A percentile compares a stretch with the other conserved stretches of the same genome.
phyloP scores from a whole-genome alignment of 2,113 vertebrate species.

The Herpailurus yagouaroundi region DNA sequence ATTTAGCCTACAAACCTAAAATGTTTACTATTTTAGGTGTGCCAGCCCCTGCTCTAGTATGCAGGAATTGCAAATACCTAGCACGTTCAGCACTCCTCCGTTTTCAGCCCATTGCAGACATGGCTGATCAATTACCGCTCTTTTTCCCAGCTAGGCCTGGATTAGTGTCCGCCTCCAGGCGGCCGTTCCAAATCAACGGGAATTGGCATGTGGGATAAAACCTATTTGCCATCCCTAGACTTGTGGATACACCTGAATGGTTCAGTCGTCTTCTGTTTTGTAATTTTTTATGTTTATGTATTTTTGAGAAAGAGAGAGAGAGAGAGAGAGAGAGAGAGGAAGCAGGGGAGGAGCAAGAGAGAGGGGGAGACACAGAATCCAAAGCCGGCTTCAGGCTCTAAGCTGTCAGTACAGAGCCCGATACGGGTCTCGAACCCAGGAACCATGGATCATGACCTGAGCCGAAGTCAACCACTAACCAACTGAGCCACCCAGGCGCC shows the following conservation, averaged over 20 bases:
- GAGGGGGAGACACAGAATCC: too few relatives aligned
- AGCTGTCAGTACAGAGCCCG: too few relatives aligned
- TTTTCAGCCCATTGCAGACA: not conserved
- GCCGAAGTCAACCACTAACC: too few relatives aligned
- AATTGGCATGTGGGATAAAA: not conserved
- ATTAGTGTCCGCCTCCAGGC: not conserved
- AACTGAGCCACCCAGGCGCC: too few relatives aligned
- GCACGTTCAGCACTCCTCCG: accelerated
- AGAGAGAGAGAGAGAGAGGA: too few relatives aligned
- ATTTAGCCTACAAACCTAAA: not conserved
- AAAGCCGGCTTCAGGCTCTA: too few relatives aligned
- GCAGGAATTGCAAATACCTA: not conserved
- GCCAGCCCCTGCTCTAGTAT: too few relatives aligned
- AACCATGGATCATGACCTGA: too few relatives aligned
- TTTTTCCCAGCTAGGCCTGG: not conserved
- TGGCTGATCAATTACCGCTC: not conserved
- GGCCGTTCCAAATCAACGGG: not conserved
- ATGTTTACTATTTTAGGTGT: not conserved
- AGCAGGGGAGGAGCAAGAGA: too few relatives aligned
- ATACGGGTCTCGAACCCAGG: too few relatives aligned
- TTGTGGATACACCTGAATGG: not conserved
- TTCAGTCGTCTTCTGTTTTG: not conserved
- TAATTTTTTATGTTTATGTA: too few relatives aligned
- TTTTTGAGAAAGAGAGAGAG: too few relatives aligned
- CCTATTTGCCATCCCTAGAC: not conserved